phyloP scores from a whole-genome alignment of 2,797 vertebrate genomes.

The Eremophila alpestris region DNA sequence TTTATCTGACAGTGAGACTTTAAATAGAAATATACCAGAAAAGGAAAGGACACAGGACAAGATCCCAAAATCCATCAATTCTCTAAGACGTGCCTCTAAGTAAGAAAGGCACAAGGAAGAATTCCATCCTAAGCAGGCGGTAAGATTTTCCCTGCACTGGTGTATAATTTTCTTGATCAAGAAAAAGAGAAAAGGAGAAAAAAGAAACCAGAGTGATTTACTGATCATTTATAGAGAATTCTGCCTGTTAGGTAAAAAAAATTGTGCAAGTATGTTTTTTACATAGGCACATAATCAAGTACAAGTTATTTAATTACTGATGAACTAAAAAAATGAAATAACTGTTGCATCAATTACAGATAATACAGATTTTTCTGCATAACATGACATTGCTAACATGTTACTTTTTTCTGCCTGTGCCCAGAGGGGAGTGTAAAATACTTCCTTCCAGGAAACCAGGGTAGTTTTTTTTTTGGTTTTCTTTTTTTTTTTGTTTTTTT shows the following conservation, averaged over 20 bases:
- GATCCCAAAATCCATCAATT: not conserved
- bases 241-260: not conserved
- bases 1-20: not conserved
- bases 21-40: conserved; percentile 21
- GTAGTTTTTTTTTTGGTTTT: not conserved
- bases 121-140: not conserved
- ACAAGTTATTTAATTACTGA: not conserved
- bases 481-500: not conserved
- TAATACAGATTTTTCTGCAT: not conserved
- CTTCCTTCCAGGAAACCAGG: not conserved
- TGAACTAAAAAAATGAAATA: not conserved
- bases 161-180: not conserved
- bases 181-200: not conserved
- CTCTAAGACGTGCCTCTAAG: not conserved
- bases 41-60: conserved; percentile 11
- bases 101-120: not conserved
- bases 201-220: not conserved
- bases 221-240: not conserved
- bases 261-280: not conserved
- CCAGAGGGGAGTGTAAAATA: not conserved
- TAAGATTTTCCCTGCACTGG: not conserved
- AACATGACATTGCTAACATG: not conserved
- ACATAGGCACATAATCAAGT: not conserved
- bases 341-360: not conserved
- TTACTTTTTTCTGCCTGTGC: not conserved